These are phyloP conservation scores for Neoarius graeffei DNA, from an alignment of 2,113 vertebrate genomes.

Conservation along the genomic window DNA sequence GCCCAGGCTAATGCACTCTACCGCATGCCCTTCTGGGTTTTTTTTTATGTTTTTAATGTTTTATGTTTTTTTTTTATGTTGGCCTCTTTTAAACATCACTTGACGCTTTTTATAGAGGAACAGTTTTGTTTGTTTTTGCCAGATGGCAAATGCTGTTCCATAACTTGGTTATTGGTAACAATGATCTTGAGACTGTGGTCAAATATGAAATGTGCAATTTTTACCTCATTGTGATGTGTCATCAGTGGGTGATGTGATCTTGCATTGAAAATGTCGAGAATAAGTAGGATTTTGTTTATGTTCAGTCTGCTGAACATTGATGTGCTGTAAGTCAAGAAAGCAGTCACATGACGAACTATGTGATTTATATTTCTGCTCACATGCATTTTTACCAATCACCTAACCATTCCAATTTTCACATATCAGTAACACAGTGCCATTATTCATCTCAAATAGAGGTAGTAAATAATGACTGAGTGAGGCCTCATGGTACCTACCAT, in stretches of 20 bases:
- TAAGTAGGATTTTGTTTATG: background rate
- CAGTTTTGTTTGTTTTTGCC: too few relatives aligned
- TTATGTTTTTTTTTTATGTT: too few relatives aligned
- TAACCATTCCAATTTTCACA: background rate
- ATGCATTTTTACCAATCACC: background rate
- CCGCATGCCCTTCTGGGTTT: too few relatives aligned
- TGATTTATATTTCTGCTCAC: background rate
- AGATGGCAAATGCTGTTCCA: too few relatives aligned
- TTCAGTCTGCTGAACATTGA: background rate
- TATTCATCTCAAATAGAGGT: background rate
- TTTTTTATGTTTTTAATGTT: too few relatives aligned
- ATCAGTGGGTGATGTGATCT: background rate
- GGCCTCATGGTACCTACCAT: background rate
- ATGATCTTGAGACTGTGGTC: too few relatives aligned
- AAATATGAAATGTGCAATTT: background rate
- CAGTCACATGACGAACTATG: background rate
- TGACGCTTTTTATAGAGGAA: too few relatives aligned
- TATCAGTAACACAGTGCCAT: background rate
- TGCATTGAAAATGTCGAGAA: background rate
- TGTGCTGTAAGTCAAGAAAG: background rate
- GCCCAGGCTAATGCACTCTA: too few relatives aligned
- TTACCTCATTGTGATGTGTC: background rate
- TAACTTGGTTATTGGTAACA: too few relatives aligned
- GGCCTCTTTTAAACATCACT: too few relatives aligned
- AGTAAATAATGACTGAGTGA: background rate